A percentile compares a stretch with the other conserved stretches of the same genome.
Conservation (phyloP, 2,113 vertebrate genomes). For the Apistogramma diplotaenia region DNA sequence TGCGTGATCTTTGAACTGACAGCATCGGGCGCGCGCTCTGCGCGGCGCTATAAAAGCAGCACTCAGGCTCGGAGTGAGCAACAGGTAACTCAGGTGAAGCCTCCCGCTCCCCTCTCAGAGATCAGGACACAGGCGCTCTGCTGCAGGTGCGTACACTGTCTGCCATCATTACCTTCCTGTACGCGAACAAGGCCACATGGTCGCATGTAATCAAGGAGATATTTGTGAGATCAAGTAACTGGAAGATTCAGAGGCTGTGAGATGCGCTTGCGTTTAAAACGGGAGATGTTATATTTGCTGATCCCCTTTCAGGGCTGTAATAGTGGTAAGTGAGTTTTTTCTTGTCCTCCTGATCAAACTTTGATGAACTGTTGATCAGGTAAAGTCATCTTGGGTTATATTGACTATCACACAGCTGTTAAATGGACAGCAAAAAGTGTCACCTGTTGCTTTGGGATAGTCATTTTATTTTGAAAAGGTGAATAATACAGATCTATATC, state of each 20-base stretch:
- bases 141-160: slow-evolving; percentile 44
- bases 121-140: neutral
- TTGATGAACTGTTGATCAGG: neutral
- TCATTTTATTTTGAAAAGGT: neutral
- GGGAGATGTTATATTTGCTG: neutral
- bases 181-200: neutral
- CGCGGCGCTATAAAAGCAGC: slow-evolving; percentile 59
- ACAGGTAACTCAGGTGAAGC: slow-evolving; percentile 60
- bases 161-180: too few relatives aligned
- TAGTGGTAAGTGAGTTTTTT: neutral
- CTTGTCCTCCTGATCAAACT: neutral
- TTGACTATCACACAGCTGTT: neutral
- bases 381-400: neutral
- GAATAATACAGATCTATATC: neutral
- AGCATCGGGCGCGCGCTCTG: neutral
- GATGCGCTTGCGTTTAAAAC: neutral
- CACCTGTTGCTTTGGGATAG: neutral
- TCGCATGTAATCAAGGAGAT: neutral
- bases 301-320: neutral
- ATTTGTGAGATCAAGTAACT: neutral
- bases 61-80: neutral
- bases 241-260: neutral
- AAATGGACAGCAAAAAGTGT: neutral
- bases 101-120: slow-evolving; percentile 8
- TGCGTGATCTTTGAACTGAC: slow-evolving; percentile 47